Conservation (phyloP, 2,113 vertebrate genomes). For the Psittacula cyanocephala region DNA sequence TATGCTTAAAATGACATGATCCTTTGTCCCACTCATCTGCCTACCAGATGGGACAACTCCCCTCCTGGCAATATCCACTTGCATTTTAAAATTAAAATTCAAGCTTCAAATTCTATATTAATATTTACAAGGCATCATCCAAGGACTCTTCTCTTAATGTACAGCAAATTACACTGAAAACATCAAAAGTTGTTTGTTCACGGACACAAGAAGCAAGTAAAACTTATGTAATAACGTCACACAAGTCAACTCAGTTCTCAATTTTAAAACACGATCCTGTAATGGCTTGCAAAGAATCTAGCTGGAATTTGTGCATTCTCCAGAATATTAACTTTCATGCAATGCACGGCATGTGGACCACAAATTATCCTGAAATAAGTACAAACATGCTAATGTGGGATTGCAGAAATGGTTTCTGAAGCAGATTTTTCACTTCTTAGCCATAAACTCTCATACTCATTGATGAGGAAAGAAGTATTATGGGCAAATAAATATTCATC, state of each 20-base stretch:
- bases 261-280: neutral
- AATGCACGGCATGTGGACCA: neutral
- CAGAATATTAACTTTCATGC: neutral
- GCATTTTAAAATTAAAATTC: neutral
- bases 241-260: neutral
- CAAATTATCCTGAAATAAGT: neutral
- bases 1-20: neutral
- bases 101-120: neutral
- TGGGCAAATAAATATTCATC: neutral
- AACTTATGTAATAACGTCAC: neutral
- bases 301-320: neutral
- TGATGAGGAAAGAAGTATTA: neutral
- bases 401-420: neutral
- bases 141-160: neutral
- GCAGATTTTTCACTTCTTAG: neutral
- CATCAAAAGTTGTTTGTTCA: neutral
- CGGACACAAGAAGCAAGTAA: neutral
- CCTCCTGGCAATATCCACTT: neutral
- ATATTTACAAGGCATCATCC: neutral
- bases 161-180: neutral
- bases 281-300: neutral
- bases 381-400: neutral
- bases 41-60: neutral
- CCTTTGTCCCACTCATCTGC: neutral
- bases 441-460: neutral